phyloP scores from a whole-genome alignment of 2,888 invertebrate genomes.

The Caenorhabditis sp. region DNA sequence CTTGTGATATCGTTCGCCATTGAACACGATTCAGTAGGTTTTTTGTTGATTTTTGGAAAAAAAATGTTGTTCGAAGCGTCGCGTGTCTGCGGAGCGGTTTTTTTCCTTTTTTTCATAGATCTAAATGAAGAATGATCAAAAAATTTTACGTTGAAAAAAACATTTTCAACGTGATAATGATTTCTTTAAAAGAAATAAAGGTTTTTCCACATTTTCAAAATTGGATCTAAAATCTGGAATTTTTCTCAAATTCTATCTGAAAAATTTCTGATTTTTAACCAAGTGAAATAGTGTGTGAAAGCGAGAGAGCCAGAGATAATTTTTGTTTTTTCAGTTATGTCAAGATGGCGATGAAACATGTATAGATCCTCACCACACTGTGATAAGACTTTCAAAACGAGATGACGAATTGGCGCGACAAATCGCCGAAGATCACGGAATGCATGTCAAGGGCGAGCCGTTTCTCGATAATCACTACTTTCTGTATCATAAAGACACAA shows the following conservation, averaged over 20 bases:
- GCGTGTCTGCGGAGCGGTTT: too few species aligned
- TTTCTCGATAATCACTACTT: conserved; percentile 69
- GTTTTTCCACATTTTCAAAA: too few species aligned
- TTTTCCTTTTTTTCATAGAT: too few species aligned
- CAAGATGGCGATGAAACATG: conserved; percentile 32
- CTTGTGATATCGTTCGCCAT: conserved; percentile 24
- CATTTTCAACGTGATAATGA: not conserved
- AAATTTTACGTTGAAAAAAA: not conserved
- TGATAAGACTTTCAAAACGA: conserved; percentile 63
- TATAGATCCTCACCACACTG: conserved; percentile 54
- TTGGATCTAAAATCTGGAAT: too few species aligned
- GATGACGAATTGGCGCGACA: conserved; percentile 64
- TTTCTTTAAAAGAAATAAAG: too few species aligned
- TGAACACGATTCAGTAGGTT: conserved; percentile 53
- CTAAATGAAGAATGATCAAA: not conserved
- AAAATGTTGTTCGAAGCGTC: too few species aligned
- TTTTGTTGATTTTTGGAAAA: not conserved
- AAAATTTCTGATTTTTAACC: too few species aligned
- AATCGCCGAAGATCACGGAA: conserved; percentile 64
- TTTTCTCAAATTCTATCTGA: too few species aligned
- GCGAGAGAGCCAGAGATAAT: too few species aligned
- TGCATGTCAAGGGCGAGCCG: conserved; percentile 65
- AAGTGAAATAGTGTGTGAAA: too few species aligned
- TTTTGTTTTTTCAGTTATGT: not conserved
- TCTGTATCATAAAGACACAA: conserved; percentile 56